phyloP scores from a whole-genome alignment of 2,888 invertebrate genomes.

The Andrena bicolor region DNA sequence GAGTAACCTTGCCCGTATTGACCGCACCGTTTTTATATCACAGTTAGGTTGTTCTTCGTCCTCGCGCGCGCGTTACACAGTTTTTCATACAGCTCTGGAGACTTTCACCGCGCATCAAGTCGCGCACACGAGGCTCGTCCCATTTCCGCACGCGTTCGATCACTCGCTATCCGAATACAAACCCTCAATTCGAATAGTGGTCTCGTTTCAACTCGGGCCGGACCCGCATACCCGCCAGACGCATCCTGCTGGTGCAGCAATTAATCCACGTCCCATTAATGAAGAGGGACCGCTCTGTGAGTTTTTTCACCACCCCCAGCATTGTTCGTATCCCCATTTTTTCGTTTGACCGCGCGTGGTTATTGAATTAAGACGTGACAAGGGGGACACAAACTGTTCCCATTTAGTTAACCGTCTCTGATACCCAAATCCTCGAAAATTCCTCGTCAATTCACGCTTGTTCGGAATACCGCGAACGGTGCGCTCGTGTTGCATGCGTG shows the following conservation, averaged over 20 bases:
- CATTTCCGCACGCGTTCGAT: conserved; percentile 36
- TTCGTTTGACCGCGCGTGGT: background rate
- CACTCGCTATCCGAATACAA: conserved; percentile 2
- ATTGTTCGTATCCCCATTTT: conserved; percentile 17
- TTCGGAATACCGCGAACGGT: no score
- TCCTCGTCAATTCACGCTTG: no score
- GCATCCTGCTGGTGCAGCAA: conserved; percentile 51
- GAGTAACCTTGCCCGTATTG: no score
- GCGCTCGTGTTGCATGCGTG: no score
- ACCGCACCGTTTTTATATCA: background rate
- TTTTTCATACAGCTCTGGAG: conserved; percentile 2
- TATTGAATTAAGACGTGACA: conserved; percentile 36
- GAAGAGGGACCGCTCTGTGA: conserved; percentile 35
- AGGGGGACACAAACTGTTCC: conserved; percentile 1
- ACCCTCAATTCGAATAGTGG: conserved; percentile 11
- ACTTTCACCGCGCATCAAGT: conserved; percentile 30
- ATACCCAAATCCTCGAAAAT: no score
- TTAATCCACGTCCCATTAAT: conserved; percentile 66
- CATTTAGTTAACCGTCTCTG: background rate
- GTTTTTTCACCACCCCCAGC: conserved; percentile 23
- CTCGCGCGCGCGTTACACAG: background rate
- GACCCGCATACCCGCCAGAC: conserved; percentile 54
- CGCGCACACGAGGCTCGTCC: conserved; percentile 14
- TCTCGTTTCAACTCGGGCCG: conserved; percentile 41
- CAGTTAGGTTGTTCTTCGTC: conserved; percentile 16